phyloP scores from a whole-genome alignment of 2,113 vertebrate genomes.

The Butorides virescens region DNA sequence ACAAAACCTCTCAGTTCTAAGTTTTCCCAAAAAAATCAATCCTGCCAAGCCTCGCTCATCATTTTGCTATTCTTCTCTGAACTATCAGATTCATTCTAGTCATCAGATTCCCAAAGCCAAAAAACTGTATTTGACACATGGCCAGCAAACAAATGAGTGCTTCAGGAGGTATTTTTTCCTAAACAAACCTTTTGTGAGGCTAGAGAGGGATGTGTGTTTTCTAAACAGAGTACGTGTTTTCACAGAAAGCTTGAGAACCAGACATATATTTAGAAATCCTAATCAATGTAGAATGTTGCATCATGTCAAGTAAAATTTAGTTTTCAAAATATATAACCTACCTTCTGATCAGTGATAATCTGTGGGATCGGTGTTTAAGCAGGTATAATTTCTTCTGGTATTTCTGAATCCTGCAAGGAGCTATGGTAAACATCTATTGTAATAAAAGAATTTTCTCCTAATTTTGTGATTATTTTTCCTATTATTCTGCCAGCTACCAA shows the following conservation, averaged over 20 bases:
- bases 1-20: not conserved
- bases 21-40: not conserved
- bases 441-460: not conserved
- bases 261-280: not conserved
- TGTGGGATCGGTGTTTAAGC: not conserved
- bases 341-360: not conserved
- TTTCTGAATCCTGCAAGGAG: not conserved
- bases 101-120: not conserved
- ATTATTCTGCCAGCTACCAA: not conserved
- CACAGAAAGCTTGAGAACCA: not conserved
- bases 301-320: not conserved
- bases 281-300: not conserved
- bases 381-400: not conserved
- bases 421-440: not conserved
- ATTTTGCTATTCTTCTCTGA: not conserved
- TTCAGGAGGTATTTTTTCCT: not conserved
- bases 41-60: not conserved
- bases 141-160: not conserved
- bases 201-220: not conserved
- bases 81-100: not conserved
- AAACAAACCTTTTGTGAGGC: not conserved
- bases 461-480: not conserved
- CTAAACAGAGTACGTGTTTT: fast-evolving
- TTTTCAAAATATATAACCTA: not conserved
- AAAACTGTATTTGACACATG: not conserved